Conservation (phyloP, 2,888 invertebrate species). For the Andrena bucephala region DNA sequence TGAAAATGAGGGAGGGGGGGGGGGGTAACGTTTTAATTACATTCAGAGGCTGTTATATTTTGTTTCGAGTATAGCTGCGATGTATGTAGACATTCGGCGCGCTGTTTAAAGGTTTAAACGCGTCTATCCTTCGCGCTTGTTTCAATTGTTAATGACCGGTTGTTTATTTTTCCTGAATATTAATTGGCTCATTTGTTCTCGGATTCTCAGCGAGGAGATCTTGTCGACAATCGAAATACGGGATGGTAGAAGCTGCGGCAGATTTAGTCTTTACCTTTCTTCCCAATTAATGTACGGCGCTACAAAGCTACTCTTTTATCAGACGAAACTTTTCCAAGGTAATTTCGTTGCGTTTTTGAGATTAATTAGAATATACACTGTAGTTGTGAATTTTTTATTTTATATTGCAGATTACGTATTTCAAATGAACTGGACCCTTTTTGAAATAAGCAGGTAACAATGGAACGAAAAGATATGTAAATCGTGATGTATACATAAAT, state of each 20-base stretch:
- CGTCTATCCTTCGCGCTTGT: background rate
- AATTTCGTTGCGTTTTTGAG: conserved; percentile 12
- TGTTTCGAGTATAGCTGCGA: background rate
- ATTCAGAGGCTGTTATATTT: background rate
- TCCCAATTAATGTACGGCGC: conserved; percentile 68
- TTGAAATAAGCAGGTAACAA: conserved; percentile 6
- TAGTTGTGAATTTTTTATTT: background rate
- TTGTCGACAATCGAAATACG: background rate
- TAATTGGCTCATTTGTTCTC: conserved; percentile 11
- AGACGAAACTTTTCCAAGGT: conserved; percentile 60
- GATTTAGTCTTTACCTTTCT: conserved; percentile 64
- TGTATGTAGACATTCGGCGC: background rate
- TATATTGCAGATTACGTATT: conserved; percentile 33
- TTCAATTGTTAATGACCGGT: background rate
- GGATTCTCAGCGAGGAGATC: conserved; percentile 47
- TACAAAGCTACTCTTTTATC: conserved; percentile 60
- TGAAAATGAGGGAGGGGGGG: no score
- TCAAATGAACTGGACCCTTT: background rate
- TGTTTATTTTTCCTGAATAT: background rate
- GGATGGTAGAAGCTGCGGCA: background rate
- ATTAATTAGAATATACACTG: background rate
- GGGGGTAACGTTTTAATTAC: background rate
- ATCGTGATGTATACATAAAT: background rate
- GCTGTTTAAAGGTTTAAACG: background rate
- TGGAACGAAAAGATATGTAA: background rate